A percentile compares a stretch with the other conserved stretches of the same genome.
These are phyloP conservation scores for Apostichopus leukothele DNA, from an alignment of 53 echinoderm and acorn worm genomes.

Conservation along the genomic window DNA sequence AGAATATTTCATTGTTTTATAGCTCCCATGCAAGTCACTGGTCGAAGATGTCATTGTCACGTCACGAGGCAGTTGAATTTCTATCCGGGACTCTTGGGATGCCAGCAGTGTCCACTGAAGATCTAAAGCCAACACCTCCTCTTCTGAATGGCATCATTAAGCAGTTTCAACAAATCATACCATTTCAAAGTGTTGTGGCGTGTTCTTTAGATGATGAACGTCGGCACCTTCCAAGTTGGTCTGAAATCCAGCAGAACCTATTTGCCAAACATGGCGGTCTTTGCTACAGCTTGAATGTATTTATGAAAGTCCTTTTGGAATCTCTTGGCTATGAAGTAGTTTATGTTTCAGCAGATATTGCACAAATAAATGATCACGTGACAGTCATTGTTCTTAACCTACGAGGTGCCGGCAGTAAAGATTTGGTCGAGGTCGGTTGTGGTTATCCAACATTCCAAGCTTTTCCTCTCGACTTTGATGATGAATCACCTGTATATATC, in stretches of 20 bases:
- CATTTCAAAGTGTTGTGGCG: constrained; percentile 45
- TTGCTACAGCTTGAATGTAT: constrained; percentile 28
- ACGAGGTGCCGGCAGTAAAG: neutral
- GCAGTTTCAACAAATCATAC: constrained; percentile 31
- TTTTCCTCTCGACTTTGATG: constrained; percentile 38
- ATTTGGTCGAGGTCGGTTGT: constrained; percentile 49
- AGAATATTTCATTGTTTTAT: no score
- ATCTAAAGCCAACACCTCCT: neutral
- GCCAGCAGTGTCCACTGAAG: neutral
- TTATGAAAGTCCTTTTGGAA: constrained; percentile 31
- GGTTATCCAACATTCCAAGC: constrained; percentile 52
- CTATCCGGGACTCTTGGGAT: neutral
- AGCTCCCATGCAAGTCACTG: no score
- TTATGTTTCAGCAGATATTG: constrained; percentile 18
- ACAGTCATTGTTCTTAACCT: constrained; percentile 11
- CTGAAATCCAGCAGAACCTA: constrained; percentile 20
- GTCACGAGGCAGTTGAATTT: neutral
- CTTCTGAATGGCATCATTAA: constrained; percentile 29
- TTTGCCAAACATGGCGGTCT: constrained; percentile 24
- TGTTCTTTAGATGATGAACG: neutral
- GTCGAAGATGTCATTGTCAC: constrained; percentile 1
- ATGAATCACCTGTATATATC: constrained; percentile 38
- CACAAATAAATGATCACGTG: constrained; percentile 15
- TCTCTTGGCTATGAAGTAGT: constrained; percentile 35
- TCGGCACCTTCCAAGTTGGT: constrained; percentile 12